Evolutionary conservation across 2,888 invertebrate species (phyloP), one percentile per base, ranked within the genome.

Genomic region (Matsumyia berberina): DNA sequence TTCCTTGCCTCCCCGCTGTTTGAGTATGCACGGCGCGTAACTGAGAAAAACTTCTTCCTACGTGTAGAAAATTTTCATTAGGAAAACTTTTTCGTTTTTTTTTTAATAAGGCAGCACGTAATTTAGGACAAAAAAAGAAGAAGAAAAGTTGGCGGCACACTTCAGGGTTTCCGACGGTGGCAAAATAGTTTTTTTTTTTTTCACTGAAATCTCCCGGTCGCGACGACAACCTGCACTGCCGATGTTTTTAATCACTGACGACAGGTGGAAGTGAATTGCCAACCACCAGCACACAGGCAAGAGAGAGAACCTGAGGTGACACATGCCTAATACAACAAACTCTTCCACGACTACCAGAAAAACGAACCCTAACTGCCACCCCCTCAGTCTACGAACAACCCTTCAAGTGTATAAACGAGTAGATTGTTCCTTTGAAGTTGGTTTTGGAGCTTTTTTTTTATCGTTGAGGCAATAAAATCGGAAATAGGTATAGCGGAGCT

Each of bases 191-290:
- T 42, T 15, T 69, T 51, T 31, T 53, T 73, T 58, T 49, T 49
- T 46, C 11, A 31, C 12, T 5, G n/a, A 58, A 37, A 73, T 73
- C 31, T 53, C 39, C 64, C 64, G 60, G 31, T 57, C 57, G 62
- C 69, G 44, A 58, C 74, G 49, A 85, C 74, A 74, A 80, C 85
- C 79, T 74, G 57, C 73, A 70, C 58, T 66, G 85, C 49, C 76
- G 70, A 85, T 44, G 70, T 46, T 80, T 80, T 80, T 76, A 85
- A 85, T 85, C 85, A 85, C 85, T 80, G 70, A 80, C 70, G 80
- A 85, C 85, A 85, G 85, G 85, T 85, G 85, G 85, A 80, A 80
- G 42, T 70, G 66, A 70, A 69, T 74, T 74, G 35, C 58, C 69
- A 85, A 72, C 60, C 57, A 80, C 58, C 39, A 64, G 62, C 57